These are phyloP conservation scores for Lerista edwardsae DNA, from an alignment of 2,797 vertebrate species.

Conservation along the genomic window DNA sequence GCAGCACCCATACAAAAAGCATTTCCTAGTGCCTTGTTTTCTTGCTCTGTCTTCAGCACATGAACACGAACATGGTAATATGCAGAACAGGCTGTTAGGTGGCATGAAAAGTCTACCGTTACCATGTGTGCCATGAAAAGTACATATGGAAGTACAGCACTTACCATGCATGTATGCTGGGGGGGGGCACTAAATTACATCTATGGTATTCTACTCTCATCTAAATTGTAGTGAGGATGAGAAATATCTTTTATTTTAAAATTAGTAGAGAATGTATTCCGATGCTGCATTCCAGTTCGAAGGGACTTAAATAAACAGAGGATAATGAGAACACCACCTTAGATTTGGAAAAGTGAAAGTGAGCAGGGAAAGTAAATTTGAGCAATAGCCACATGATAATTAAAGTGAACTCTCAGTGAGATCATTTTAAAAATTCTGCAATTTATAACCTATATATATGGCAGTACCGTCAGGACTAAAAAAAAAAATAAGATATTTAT, in stretches of 20 bases:
- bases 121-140: too few relatives aligned
- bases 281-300: background rate
- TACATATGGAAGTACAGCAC: too few relatives aligned
- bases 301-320: background rate
- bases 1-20: background rate
- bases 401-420: background rate
- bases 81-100: too few relatives aligned
- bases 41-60: too few relatives aligned
- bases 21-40: too few relatives aligned
- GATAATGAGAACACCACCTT: constrained; percentile 1
- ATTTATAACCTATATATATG: background rate
- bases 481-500: background rate
- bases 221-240: background rate
- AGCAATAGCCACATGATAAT: background rate
- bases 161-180: too few relatives aligned
- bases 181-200: too few relatives aligned
- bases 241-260: background rate
- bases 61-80: too few relatives aligned
- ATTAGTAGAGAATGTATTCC: background rate
- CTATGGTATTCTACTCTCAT: too few relatives aligned
- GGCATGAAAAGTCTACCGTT: too few relatives aligned
- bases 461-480: background rate
- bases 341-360: background rate
- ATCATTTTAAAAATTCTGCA: background rate
- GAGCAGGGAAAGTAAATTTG: background rate